Evolutionary conservation across 2,888 invertebrate species (phyloP), one percentile per base, ranked within the genome.

Genomic region (Nysson spinosus): DNA sequence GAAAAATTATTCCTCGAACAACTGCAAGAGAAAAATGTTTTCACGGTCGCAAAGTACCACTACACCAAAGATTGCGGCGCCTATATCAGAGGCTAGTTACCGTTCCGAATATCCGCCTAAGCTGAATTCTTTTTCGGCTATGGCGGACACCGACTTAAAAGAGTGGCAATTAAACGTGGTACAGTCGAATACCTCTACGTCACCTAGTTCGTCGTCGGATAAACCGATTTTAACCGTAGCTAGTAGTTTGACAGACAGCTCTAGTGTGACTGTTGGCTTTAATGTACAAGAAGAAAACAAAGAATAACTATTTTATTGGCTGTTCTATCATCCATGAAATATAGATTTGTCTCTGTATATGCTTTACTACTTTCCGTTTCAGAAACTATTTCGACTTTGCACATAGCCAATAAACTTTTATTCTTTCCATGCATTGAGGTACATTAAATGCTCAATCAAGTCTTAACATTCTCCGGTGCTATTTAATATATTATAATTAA

Each of bases 191-290:
- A 16, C 37, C 9, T 4, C 49, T n/a, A 26, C 67, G 4, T 22
- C 69, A 0, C 4, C 40, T n/a, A 57, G 56, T 0, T 14, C 16
- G 5, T 54, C 11, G 0, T 28, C 64, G 0, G 74, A 78, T 7
- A 72, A 78, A 19, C 86, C 86, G 4, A 65, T 81, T 24, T 56
- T 87, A 9, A 86, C 86, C 0, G 52, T 85, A 4, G 86, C 86
- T 2, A 67, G 77, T 19, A 85, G 80, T 62, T 68, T 86, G 14
- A 83, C 77, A 22, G 79, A 78, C 43, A 76, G 58, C 30, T 72
- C 82, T 1, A 79, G 77, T 32, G 64, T 85, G 6, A 83, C 78
- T 4, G 54, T 84, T 43, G 85, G 85, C n/a, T 85, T 85, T 47
- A 72, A 83, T 22, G 72, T 84, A 20, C 69, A 80, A 37, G 69